Evolutionary conservation across 2,888 invertebrate species (phyloP).

Genomic region (Oscheius onirici): DNA sequence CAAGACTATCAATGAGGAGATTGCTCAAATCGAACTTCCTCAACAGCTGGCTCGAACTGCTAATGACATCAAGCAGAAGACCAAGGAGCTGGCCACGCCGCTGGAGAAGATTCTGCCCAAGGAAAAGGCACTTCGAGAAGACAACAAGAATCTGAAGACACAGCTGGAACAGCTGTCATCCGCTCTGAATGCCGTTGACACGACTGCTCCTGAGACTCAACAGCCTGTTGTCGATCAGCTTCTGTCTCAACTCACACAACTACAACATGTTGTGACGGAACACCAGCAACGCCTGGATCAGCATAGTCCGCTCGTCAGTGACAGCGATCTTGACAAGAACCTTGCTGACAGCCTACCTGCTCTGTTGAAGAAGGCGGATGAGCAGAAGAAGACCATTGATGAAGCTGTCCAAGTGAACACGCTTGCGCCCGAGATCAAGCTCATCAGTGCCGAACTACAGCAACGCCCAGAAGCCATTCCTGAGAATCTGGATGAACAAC

Average conservation of each 20-base stretch:
- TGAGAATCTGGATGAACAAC: slow-evolving; percentile 41
- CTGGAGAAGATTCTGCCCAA: slow-evolving; percentile 13
- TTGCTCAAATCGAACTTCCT: not conserved
- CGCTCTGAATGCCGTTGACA: not conserved
- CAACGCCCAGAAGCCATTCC: slow-evolving; percentile 34
- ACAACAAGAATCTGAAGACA: slow-evolving; percentile 1
- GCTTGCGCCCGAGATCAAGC: slow-evolving; percentile 43
- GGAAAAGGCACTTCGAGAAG: not conserved
- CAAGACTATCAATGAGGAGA: not conserved
- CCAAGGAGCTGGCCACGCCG: not conserved
- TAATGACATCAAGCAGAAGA: not conserved
- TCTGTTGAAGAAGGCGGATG: slow-evolving; percentile 16
- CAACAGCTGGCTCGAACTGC: slow-evolving; percentile 2
- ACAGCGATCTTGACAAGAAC: slow-evolving; percentile 6
- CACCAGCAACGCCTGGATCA: not conserved
- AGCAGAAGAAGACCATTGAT: slow-evolving; percentile 33
- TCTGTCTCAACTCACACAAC: not conserved
- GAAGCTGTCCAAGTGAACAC: slow-evolving; percentile 38
- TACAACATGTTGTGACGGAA: not conserved
- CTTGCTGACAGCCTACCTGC: slow-evolving; percentile 27
- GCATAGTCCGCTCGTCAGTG: slow-evolving; percentile 1
- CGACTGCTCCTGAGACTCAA: not conserved
- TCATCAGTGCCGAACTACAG: slow-evolving; percentile 40
- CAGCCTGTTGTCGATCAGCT: not conserved
- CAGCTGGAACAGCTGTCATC: not conserved